Percentiles rank a stretch among this genome's conserved stretches.
Evolutionary conservation across 2,888 invertebrate species (phyloP).

Genomic region (Mythimna albipuncta): DNA sequence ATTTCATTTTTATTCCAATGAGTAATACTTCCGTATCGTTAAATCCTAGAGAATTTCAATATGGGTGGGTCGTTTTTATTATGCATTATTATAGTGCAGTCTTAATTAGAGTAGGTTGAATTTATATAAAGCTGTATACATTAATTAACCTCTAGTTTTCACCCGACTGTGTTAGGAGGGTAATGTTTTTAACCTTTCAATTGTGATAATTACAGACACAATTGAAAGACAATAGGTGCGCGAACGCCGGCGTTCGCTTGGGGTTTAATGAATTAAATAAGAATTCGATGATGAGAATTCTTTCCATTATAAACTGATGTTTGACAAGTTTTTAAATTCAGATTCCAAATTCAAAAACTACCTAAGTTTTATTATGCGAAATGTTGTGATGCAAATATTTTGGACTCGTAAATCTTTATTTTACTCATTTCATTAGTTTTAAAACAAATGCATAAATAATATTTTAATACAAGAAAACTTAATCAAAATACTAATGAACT

Average conservation of each 20-base stretch:
- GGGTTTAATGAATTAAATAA: no score
- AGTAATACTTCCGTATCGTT: constrained; percentile 28
- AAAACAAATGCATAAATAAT: background rate
- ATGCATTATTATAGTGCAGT: constrained; percentile 7
- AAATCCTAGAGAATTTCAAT: constrained; percentile 15
- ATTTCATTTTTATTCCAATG: constrained; percentile 46
- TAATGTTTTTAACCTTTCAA: no score
- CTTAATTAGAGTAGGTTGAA: background rate
- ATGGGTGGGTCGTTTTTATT: background rate
- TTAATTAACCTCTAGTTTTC: background rate
- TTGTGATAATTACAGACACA: no score
- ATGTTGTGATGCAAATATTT: background rate
- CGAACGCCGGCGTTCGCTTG: no score
- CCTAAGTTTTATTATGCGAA: background rate
- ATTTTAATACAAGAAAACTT: background rate
- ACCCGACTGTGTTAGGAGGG: no score
- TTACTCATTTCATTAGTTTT: background rate
- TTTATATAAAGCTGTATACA: background rate
- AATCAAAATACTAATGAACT: constrained; percentile 8
- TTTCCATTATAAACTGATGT: background rate
- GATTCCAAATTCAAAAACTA: background rate
- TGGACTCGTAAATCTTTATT: background rate
- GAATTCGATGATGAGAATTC: background rate
- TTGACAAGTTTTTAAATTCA: no score
- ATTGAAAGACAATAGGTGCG: no score